phyloP scores from a whole-genome alignment of 2,888 invertebrate genomes.

The Drosophila hamatofila region DNA sequence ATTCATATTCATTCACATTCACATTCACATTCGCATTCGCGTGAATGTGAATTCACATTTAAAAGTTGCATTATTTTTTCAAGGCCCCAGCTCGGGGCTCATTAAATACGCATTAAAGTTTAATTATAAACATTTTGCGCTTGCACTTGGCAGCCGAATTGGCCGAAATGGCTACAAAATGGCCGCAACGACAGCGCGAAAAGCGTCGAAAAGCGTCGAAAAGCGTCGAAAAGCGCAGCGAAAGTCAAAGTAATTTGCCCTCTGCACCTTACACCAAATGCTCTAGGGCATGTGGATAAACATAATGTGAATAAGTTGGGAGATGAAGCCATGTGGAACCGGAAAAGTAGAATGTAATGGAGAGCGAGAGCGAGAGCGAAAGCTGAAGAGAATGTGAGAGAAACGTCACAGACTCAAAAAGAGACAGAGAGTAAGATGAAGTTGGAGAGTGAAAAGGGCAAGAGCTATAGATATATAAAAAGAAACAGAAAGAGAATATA shows the following conservation, averaged over 20 bases:
- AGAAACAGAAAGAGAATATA: not conserved
- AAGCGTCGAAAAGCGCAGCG: slow-evolving; percentile 68
- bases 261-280: slow-evolving; percentile 25
- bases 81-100: slow-evolving; percentile 52
- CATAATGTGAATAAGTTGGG: not conserved
- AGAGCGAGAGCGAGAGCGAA: not conserved
- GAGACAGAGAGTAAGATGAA: not conserved
- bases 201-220: slow-evolving; percentile 64
- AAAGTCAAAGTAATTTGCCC: slow-evolving; percentile 75
- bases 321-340: not conserved
- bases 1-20: slow-evolving; percentile 41
- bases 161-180: slow-evolving; percentile 58
- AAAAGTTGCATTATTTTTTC: slow-evolving; percentile 63
- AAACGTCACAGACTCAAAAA: not conserved
- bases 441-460: not conserved
- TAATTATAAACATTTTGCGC: slow-evolving; percentile 79
- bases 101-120: slow-evolving; percentile 76
- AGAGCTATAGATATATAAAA: not conserved
- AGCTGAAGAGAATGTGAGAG: not conserved
- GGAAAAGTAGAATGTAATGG: not conserved
- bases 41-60: slow-evolving; percentile 37
- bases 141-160: slow-evolving; percentile 66
- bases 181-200: slow-evolving; percentile 55
- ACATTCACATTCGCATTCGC: slow-evolving; percentile 30
- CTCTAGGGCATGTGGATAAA: slow-evolving; percentile 26